phyloP scores from a whole-genome alignment of 2,888 invertebrate genomes.

The Helicoverpa assulta region DNA sequence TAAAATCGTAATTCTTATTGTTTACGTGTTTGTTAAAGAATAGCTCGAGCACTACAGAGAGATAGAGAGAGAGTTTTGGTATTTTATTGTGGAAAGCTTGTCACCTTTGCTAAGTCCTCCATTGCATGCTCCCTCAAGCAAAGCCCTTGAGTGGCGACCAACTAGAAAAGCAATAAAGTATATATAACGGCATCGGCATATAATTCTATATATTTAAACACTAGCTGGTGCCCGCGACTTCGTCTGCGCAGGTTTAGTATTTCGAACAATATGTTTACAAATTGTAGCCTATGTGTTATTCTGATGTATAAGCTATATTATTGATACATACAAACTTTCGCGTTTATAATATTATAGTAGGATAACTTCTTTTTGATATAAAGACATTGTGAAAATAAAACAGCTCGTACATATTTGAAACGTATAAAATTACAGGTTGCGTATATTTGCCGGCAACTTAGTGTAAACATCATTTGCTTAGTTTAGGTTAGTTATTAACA shows the following conservation, averaged over 20 bases:
- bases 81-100: not conserved
- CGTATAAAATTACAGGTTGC: slow-evolving; percentile 45
- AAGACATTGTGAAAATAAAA: slow-evolving; percentile 21
- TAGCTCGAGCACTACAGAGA: not conserved
- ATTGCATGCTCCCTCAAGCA: not conserved
- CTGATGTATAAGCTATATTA: too few species aligned
- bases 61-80: too few species aligned
- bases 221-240: too few species aligned
- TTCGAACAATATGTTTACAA: too few species aligned
- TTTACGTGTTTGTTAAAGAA: not conserved
- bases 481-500: slow-evolving; percentile 58
- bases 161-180: slow-evolving; percentile 6
- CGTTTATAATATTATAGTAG: too few species aligned
- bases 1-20: not conserved
- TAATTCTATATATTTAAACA: too few species aligned
- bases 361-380: too few species aligned
- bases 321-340: too few species aligned
- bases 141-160: not conserved
- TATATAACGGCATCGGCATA: too few species aligned
- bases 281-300: too few species aligned
- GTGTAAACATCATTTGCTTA: slow-evolving; percentile 58
- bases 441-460: slow-evolving; percentile 41
- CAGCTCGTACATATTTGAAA: slow-evolving; percentile 19
- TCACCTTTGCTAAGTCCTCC: not conserved
- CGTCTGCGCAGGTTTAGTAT: too few species aligned